Conservation (phyloP, 2,888 invertebrate species). For the Megaustenia siamemsis region DNA sequence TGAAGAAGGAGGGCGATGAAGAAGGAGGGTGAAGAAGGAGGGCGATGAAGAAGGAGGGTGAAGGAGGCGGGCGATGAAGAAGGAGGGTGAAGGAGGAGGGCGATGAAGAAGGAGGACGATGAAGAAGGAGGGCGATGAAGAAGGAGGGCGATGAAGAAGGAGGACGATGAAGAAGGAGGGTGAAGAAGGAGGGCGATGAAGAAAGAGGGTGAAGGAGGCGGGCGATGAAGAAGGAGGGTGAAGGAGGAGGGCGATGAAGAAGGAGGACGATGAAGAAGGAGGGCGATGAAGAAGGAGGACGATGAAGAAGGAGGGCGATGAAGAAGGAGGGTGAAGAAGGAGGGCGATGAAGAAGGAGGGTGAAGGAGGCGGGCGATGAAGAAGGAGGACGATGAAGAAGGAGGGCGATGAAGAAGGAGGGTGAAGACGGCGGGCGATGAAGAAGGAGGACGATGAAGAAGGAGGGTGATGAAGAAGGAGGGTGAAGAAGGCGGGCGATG, state of each 20-base stretch:
- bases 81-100: too few relatives aligned
- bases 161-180: background rate
- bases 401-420: background rate
- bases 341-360: background rate
- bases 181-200: background rate
- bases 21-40: background rate
- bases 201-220: background rate
- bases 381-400: too few relatives aligned
- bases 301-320: background rate
- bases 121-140: too few relatives aligned
- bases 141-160: background rate
- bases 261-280: background rate
- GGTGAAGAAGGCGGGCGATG: background rate
- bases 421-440: background rate
- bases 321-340: background rate
- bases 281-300: background rate
- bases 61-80: background rate
- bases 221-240: background rate
- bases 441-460: background rate
- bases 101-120: too few relatives aligned
- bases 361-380: too few relatives aligned
- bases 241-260: background rate
- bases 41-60: background rate
- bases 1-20: background rate
- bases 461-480: background rate